Evolutionary conservation across 2,113 vertebrate species (phyloP).

Genomic region (Pseudorasbora parva): DNA sequence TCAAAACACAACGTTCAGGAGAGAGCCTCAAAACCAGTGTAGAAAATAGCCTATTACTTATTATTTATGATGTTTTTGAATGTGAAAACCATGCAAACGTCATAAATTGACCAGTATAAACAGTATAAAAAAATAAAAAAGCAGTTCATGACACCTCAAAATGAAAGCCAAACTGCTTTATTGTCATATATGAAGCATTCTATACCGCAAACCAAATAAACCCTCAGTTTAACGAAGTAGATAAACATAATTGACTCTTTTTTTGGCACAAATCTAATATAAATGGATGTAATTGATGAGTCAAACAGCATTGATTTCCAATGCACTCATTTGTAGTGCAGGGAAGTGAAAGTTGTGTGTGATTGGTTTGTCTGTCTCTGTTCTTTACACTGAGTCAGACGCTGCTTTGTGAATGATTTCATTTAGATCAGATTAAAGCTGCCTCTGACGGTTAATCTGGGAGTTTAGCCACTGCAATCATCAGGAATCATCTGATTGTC

Average conservation of each 20-base stretch:
- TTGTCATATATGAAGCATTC: not conserved
- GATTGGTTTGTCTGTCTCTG: constrained; percentile 5
- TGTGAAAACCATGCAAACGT: too few species aligned
- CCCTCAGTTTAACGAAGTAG: not conserved
- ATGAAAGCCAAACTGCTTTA: not conserved
- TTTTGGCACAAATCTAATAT: constrained; percentile 46
- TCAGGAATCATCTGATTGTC: constrained; percentile 41
- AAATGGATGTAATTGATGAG: constrained; percentile 44
- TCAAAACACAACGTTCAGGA: too few species aligned
- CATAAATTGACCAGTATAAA: too few species aligned
- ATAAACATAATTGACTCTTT: constrained; percentile 36
- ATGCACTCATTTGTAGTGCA: constrained; percentile 37
- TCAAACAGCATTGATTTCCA: constrained; percentile 43
- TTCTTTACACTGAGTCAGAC: constrained; percentile 30
- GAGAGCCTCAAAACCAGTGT: too few species aligned
- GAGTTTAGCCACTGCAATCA: constrained; percentile 40
- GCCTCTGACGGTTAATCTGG: constrained; percentile 21
- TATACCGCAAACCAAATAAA: constrained; percentile 35
- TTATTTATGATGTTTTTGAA: too few species aligned
- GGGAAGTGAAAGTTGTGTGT: constrained; percentile 17
- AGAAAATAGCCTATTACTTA: too few species aligned
- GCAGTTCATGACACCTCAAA: too few species aligned
- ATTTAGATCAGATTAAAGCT: constrained; percentile 50
- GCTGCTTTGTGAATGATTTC: constrained; percentile 46
- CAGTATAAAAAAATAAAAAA: too few species aligned